These are phyloP conservation scores for Cichladusa arquata DNA, from an alignment of 2,113 vertebrate genomes.

Conservation along the genomic window DNA sequence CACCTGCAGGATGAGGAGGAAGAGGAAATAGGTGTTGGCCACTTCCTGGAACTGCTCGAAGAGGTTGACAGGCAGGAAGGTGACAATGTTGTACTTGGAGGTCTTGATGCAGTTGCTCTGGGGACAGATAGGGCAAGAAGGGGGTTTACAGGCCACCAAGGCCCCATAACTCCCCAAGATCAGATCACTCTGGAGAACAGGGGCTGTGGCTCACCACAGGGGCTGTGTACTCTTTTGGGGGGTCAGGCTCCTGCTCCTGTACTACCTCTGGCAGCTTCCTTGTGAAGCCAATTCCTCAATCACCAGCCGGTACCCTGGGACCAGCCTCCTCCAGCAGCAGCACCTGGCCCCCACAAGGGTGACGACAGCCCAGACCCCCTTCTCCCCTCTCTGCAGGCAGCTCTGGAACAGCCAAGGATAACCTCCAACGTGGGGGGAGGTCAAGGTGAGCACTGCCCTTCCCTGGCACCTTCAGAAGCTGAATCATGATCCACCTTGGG, in stretches of 20 bases:
- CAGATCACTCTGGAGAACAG: background rate
- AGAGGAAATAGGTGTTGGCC: slow-evolving; percentile 96
- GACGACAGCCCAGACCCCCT: background rate
- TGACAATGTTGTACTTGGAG: slow-evolving; percentile 93
- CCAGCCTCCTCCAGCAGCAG: background rate
- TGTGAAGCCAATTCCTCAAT: background rate
- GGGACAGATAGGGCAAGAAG: fast-evolving
- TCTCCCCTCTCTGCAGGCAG: background rate
- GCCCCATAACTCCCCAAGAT: background rate
- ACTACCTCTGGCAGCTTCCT: background rate
- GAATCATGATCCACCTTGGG: background rate
- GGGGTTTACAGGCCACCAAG: fast-evolving
- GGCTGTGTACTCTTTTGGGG: background rate
- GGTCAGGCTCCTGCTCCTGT: background rate
- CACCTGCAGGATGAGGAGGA: slow-evolving; percentile 96
- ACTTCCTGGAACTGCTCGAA: slow-evolving; percentile 99
- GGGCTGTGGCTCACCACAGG: background rate
- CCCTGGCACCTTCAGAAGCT: background rate
- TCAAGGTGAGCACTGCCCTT: background rate
- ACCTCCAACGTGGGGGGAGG: background rate
- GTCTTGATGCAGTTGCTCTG: slow-evolving; percentile 97
- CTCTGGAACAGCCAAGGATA: background rate
- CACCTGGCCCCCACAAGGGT: background rate
- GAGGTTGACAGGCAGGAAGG: slow-evolving; percentile 94
- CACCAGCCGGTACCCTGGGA: background rate